Conservation (phyloP, 1,140 invertebrate species). For the Drosophila pruinosa region DNA sequence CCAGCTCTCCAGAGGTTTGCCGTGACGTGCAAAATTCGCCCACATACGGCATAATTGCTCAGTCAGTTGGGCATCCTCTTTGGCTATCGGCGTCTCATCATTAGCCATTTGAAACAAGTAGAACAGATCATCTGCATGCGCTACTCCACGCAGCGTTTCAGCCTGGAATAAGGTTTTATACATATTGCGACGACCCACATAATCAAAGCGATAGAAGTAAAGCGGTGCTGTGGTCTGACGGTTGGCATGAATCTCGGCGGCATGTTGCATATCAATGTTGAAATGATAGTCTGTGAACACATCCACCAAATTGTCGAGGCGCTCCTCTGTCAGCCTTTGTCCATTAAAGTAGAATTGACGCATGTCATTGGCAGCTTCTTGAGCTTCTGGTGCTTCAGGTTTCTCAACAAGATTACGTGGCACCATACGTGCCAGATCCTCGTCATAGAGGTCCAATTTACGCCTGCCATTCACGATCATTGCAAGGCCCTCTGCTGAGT, state of each 20-base stretch:
- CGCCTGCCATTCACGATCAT: conserved; percentile 47
- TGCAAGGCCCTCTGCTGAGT: conserved; percentile 63
- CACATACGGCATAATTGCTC: conserved; percentile 85
- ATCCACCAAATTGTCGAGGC: conserved; percentile 54
- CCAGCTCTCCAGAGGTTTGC: conserved; percentile 73
- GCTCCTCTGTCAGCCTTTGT: conserved; percentile 27
- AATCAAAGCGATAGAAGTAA: conserved; percentile 84
- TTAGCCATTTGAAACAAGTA: conserved; percentile 85
- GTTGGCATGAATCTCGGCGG: conserved; percentile 59
- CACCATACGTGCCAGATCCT: conserved; percentile 64
- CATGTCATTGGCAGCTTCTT: conserved; percentile 49
- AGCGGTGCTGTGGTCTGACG: conserved; percentile 59
- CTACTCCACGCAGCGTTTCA: conserved; percentile 83
- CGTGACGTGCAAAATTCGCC: conserved; percentile 87
- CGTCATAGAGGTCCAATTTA: conserved; percentile 52
- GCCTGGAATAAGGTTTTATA: conserved; percentile 83
- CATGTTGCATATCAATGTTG: conserved; percentile 53
- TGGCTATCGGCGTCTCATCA: conserved; percentile 82
- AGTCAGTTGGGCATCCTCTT: conserved; percentile 83
- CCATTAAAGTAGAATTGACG: conserved; percentile 72
- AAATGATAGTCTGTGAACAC: conserved; percentile 70
- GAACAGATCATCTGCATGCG: conserved; percentile 85
- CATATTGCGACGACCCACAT: conserved; percentile 84
- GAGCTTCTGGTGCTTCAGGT: conserved; percentile 15
- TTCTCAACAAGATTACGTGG: conserved; percentile 50